Conservation (phyloP, 2,797 vertebrate species). For the Cynopterus sphinx region DNA sequence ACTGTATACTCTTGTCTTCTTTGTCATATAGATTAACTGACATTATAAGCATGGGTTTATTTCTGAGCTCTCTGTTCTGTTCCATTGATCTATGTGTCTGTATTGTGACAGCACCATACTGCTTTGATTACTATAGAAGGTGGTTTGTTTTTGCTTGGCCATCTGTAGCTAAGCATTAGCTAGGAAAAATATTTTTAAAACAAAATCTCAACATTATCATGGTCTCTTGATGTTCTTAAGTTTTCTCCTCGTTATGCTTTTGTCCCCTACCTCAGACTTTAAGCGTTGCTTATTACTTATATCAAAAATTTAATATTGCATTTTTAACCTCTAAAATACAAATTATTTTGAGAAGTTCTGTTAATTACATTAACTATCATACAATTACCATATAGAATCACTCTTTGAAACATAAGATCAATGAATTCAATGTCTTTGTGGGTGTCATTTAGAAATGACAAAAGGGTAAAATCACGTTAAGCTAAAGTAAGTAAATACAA, state of each 20-base stretch:
- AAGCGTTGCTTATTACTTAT: background rate
- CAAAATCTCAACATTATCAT: background rate
- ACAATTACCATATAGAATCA: background rate
- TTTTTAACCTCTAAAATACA: slow-evolving; percentile 54
- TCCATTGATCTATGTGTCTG: background rate
- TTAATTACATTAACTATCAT: slow-evolving; percentile 27
- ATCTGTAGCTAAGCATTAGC: background rate
- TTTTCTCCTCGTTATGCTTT: background rate
- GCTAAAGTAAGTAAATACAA: background rate
- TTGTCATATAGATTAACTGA: background rate
- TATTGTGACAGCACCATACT: background rate
- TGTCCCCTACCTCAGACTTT: background rate
- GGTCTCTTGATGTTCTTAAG: background rate
- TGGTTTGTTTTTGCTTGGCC: background rate
- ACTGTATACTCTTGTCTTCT: background rate
- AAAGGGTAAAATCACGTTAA: background rate
- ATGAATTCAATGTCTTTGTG: slow-evolving; percentile 48
- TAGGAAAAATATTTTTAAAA: background rate
- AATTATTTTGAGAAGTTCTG: slow-evolving; percentile 39
- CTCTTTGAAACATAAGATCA: slow-evolving; percentile 18
- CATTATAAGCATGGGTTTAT: background rate
- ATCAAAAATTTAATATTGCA: slow-evolving; percentile 1
- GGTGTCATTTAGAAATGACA: slow-evolving; percentile 28
- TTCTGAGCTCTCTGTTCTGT: background rate
- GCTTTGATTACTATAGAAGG: background rate